These are phyloP conservation scores for Formica selysi DNA, from an alignment of 1,140 invertebrate species.

Conservation along the genomic window DNA sequence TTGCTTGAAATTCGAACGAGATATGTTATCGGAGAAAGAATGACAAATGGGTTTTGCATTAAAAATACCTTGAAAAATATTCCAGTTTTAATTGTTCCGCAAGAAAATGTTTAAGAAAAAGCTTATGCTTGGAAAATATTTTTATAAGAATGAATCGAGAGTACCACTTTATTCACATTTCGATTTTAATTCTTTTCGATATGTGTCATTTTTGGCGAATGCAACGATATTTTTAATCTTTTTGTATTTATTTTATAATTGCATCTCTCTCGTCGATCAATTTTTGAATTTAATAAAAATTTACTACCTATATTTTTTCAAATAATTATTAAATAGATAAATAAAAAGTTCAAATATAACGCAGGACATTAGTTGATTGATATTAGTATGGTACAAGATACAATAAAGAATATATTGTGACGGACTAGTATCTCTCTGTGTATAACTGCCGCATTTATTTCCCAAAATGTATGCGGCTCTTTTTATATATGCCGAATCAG, in stretches of 20 bases:
- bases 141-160: too few species aligned
- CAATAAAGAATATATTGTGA: constrained; percentile 2
- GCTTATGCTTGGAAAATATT: too few species aligned
- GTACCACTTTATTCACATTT: not conserved
- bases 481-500: constrained; percentile 13
- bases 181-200: constrained; percentile 24
- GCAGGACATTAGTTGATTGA: too few species aligned
- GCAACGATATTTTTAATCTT: constrained; percentile 19
- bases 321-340: constrained; percentile 8
- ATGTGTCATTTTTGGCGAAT: constrained; percentile 3
- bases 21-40: not conserved
- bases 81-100: not conserved
- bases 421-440: not conserved
- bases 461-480: constrained; percentile 21
- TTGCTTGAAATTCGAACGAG: not conserved
- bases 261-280: not conserved
- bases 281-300: not conserved
- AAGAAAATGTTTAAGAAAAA: too few species aligned
- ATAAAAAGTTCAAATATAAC: constrained; percentile 9
- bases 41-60: not conserved
- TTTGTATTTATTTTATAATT: not conserved
- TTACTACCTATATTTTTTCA: not conserved
- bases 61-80: not conserved
- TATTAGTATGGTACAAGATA: not conserved
- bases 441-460: constrained; percentile 36